Evolutionary conservation across 2,888 invertebrate species (phyloP).

Genomic region (Caenorhabditis sp.): DNA sequence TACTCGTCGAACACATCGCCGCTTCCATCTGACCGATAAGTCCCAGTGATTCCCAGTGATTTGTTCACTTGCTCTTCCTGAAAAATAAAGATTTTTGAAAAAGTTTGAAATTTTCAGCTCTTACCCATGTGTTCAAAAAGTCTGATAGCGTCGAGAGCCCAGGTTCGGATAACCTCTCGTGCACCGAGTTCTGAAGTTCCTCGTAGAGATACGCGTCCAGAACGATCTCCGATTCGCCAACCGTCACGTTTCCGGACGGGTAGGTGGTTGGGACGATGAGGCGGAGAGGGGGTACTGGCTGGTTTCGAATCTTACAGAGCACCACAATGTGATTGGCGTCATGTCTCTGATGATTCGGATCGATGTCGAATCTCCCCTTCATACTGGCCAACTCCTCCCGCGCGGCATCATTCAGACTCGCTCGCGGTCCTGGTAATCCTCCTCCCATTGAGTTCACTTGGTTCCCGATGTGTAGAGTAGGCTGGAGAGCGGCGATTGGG

Average conservation of each 20-base stretch:
- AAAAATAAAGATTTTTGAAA: no score
- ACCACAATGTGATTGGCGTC: constrained; percentile 70
- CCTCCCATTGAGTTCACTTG: constrained; percentile 24
- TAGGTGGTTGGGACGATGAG: constrained; percentile 78
- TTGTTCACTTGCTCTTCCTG: constrained; percentile 64
- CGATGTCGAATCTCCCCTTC: constrained; percentile 74
- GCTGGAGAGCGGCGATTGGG: constrained; percentile 69
- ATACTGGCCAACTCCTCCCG: constrained; percentile 72
- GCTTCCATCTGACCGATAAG: constrained; percentile 37
- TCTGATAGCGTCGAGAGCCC: constrained; percentile 77
- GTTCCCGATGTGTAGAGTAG: constrained; percentile 22
- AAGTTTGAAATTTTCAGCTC: constrained; percentile 3
- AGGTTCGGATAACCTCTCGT: constrained; percentile 77
- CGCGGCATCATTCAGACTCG: constrained; percentile 64
- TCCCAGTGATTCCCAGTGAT: constrained; percentile 53
- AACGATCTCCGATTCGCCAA: constrained; percentile 77
- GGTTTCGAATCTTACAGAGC: constrained; percentile 73
- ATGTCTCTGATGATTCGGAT: constrained; percentile 66
- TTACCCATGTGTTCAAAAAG: constrained; percentile 80
- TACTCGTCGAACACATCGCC: constrained; percentile 64
- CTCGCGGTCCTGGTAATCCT: constrained; percentile 19
- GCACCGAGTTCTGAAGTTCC: constrained; percentile 80
- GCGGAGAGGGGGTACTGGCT: constrained; percentile 77
- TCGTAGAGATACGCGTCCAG: constrained; percentile 81
- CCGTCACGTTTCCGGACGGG: constrained; percentile 73